A percentile compares a stretch with the other conserved stretches of the same genome.
Evolutionary conservation across 1,140 invertebrate species (phyloP).

Genomic region (Danaus melanippus): DNA sequence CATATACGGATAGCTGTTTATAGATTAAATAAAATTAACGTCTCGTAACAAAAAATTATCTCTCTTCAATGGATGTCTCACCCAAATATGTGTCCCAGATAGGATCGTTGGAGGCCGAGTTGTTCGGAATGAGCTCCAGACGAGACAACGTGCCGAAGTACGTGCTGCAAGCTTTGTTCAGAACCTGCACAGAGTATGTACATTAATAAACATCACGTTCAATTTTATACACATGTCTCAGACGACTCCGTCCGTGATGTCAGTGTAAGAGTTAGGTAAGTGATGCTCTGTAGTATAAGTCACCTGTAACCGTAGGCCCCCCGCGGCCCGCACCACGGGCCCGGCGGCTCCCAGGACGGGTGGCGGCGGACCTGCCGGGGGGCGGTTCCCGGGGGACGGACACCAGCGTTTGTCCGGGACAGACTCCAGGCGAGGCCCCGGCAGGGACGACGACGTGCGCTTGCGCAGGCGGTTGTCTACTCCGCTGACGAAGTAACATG

Average conservation of each 20-base stretch:
- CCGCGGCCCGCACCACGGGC: slow-evolving; percentile 54
- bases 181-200: slow-evolving; percentile 53
- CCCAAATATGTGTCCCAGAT: slow-evolving; percentile 76
- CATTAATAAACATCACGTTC: background rate
- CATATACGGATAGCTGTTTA: too few species aligned
- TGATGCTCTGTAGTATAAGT: too few species aligned
- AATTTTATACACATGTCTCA: background rate
- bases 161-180: slow-evolving; percentile 72
- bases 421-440: slow-evolving; percentile 49
- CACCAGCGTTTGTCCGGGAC: slow-evolving; percentile 30
- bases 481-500: slow-evolving; percentile 21
- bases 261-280: too few species aligned
- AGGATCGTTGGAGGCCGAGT: slow-evolving; percentile 65
- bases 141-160: slow-evolving; percentile 67
- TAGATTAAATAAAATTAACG: too few species aligned
- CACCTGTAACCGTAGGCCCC: slow-evolving; percentile 42
- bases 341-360: slow-evolving; percentile 52
- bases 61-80: slow-evolving; percentile 26
- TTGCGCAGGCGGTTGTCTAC: slow-evolving; percentile 47
- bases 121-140: slow-evolving; percentile 63
- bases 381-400: slow-evolving; percentile 10
- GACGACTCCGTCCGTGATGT: too few species aligned
- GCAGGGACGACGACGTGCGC: slow-evolving; percentile 35
- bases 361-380: slow-evolving; percentile 27
- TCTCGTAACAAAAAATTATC: too few species aligned